Percentiles rank a stretch among this genome's conserved stretches.
These are phyloP conservation scores for Petrocephalus zakoni DNA, from an alignment of 2,113 vertebrate species.

Conservation along the genomic window DNA sequence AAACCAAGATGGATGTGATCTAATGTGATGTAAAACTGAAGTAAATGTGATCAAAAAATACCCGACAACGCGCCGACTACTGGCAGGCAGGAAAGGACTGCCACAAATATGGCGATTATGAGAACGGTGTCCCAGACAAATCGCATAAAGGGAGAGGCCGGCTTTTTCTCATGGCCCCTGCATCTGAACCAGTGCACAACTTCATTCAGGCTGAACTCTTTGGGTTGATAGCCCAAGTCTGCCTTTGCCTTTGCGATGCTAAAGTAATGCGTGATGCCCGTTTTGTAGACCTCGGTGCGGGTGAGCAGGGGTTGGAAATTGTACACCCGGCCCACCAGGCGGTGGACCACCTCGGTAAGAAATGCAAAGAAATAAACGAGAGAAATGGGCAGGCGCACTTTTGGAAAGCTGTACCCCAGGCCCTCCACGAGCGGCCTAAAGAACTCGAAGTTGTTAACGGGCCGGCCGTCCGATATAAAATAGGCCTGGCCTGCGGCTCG, in stretches of 20 bases:
- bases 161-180: constrained; percentile 64
- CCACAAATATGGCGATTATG: constrained; percentile 50
- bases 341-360: constrained; percentile 75
- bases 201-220: constrained; percentile 67
- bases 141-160: not conserved
- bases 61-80: constrained; percentile 31
- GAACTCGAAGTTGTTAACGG: constrained; percentile 92
- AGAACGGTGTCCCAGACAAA: constrained; percentile 54
- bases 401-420: constrained; percentile 81
- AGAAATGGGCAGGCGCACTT: constrained; percentile 67
- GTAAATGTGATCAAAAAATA: constrained; percentile 1
- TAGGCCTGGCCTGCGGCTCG: constrained; percentile 82
- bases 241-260: constrained; percentile 77
- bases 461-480: constrained; percentile 85
- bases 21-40: not conserved
- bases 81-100: constrained; percentile 63
- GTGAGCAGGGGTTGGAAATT: constrained; percentile 94
- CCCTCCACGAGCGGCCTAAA: constrained; percentile 85
- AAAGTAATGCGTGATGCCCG: constrained; percentile 86
- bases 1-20: not conserved
- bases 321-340: constrained; percentile 64
- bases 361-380: constrained; percentile 82
- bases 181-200: constrained; percentile 78
- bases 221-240: constrained; percentile 76
- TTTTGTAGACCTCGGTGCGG: constrained; percentile 89